Evolutionary conservation across 2,888 invertebrate species (phyloP).

Genomic region (Cosmia trapezina): DNA sequence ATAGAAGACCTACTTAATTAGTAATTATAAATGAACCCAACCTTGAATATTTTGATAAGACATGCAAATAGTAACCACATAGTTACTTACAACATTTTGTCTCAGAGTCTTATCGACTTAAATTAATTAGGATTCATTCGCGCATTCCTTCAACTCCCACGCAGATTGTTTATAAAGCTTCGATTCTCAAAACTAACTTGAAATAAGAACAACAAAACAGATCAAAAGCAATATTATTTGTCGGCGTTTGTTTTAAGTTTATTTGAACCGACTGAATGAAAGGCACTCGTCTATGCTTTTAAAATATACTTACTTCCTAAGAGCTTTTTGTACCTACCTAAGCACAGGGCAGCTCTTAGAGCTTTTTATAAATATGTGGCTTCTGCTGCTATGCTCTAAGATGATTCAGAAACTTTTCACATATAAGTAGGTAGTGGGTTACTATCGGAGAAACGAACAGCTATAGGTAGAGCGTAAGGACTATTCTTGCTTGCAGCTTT

Average conservation of each 20-base stretch:
- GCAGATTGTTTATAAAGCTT: conserved; percentile 35
- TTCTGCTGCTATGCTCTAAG: neutral
- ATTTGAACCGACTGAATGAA: conserved; percentile 55
- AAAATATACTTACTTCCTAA: conserved; percentile 45
- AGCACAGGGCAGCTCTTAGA: conserved; percentile 30
- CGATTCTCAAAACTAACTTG: conserved; percentile 56
- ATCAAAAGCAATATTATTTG: conserved; percentile 58
- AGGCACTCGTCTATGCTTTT: conserved; percentile 54
- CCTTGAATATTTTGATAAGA: conserved; percentile 47
- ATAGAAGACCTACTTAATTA: conserved; percentile 1
- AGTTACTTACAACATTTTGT: conserved; percentile 9
- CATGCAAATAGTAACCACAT: conserved; percentile 27
- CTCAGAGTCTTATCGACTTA: conserved; percentile 6
- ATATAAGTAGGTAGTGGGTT: too few relatives aligned
- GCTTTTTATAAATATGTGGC: conserved; percentile 47
- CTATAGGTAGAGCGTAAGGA: too few relatives aligned
- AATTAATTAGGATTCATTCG: conserved; percentile 25
- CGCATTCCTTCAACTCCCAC: conserved; percentile 57
- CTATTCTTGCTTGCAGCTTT: too few relatives aligned
- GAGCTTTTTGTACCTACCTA: conserved; percentile 26
- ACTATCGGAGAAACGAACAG: too few relatives aligned
- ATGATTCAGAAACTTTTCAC: conserved; percentile 18
- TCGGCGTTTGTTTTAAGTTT: conserved; percentile 57
- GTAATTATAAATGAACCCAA: conserved; percentile 13
- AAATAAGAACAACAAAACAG: conserved; percentile 56